A percentile compares a stretch with the other conserved stretches of the same genome.
Conservation (phyloP, 2,888 invertebrate genomes). For the Drosophila mimica region DNA sequence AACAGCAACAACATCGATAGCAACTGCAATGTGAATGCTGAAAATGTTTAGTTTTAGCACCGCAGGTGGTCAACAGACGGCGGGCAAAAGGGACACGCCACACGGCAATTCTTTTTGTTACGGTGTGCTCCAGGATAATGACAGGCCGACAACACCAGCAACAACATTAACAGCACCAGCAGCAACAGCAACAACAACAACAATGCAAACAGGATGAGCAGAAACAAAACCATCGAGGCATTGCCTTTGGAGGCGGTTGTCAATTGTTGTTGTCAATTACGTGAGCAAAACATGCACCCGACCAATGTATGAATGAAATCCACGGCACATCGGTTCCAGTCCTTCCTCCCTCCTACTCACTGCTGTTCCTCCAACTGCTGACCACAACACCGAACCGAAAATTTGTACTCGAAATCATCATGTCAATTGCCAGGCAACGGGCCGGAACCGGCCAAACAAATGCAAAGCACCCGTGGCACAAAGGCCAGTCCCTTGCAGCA, state of each 20-base stretch:
- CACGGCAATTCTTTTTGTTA: conserved; percentile 39
- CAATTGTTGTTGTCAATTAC: conserved; percentile 78
- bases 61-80: conserved; percentile 70
- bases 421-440: conserved; percentile 63
- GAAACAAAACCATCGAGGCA: conserved; percentile 22
- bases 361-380: conserved; percentile 25
- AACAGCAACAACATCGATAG: conserved; percentile 5
- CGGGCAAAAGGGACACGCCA: conserved; percentile 40
- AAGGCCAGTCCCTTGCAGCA: conserved; percentile 34
- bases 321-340: conserved; percentile 6
- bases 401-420: conserved; percentile 68
- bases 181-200: background rate
- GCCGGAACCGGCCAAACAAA: conserved; percentile 59
- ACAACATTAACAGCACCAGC: conserved; percentile 15
- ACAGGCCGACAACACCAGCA: conserved; percentile 53
- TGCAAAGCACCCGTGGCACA: conserved; percentile 43
- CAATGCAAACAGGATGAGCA: conserved; percentile 17
- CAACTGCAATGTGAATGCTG: conserved; percentile 35
- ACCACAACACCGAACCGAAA: conserved; percentile 53
- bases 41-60: conserved; percentile 70
- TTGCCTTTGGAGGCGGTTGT: conserved; percentile 67
- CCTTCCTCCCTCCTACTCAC: background rate
- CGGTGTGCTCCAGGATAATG: conserved; percentile 68
- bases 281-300: conserved; percentile 75
- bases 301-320: conserved; percentile 34